Percentiles rank a stretch among this genome's conserved stretches.
Conservation (phyloP, 2,888 invertebrate genomes). For the Anaspis maculata region DNA sequence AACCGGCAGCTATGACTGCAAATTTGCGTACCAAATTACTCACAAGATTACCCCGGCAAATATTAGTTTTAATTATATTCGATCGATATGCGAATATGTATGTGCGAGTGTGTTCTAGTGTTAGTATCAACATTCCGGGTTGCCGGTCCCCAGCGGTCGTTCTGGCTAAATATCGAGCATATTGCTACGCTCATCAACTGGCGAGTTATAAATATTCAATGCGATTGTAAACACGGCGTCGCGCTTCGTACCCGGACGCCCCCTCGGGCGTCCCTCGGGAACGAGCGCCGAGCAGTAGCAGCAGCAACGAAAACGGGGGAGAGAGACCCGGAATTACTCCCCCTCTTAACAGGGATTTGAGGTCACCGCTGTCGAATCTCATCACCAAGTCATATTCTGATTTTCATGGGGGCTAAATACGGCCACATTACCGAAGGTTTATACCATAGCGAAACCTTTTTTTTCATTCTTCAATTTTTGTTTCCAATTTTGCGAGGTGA, state of each 20-base stretch:
- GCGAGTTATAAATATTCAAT: slow-evolving; percentile 45
- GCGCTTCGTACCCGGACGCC: slow-evolving; percentile 19
- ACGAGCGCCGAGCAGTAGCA: slow-evolving; percentile 14
- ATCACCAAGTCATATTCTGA: slow-evolving; percentile 42
- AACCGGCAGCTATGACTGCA: too few relatives aligned
- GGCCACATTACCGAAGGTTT: too few relatives aligned
- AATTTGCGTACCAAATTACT: slow-evolving; percentile 43
- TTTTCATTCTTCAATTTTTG: too few relatives aligned
- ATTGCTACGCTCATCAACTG: slow-evolving; percentile 46
- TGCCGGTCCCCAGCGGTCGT: slow-evolving; percentile 32
- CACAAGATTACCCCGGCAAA: slow-evolving; percentile 43
- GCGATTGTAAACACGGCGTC: slow-evolving; percentile 41
- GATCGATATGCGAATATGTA: slow-evolving; percentile 38
- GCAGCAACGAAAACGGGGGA: slow-evolving; percentile 6
- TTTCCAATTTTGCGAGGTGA: too few relatives aligned
- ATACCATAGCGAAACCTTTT: too few relatives aligned
- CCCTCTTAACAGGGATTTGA: slow-evolving; percentile 40
- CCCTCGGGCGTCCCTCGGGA: slow-evolving; percentile 17
- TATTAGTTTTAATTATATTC: slow-evolving; percentile 44
- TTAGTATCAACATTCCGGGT: slow-evolving; percentile 7
- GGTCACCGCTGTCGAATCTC: slow-evolving; percentile 43
- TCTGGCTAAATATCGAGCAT: slow-evolving; percentile 41
- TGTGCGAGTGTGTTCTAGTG: slow-evolving; percentile 13
- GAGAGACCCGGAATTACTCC: slow-evolving; percentile 13
- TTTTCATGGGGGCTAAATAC: too few relatives aligned